Conservation (phyloP, 2,113 vertebrate species). For the Aix galericulata region DNA sequence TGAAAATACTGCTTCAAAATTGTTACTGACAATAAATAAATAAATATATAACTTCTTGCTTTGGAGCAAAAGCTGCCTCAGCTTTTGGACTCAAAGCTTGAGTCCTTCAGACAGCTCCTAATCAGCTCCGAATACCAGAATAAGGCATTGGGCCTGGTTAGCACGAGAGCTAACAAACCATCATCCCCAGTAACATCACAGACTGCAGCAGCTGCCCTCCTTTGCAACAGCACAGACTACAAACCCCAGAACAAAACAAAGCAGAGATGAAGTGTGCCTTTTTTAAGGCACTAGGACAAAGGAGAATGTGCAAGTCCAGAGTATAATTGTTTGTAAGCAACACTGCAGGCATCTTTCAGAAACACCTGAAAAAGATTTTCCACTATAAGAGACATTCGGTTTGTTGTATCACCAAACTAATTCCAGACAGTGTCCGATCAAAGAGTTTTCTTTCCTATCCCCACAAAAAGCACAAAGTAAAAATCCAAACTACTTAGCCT, state of each 20-base stretch:
- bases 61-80: neutral
- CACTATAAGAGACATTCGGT: neutral
- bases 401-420: neutral
- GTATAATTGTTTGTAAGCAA: neutral
- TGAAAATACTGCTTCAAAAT: neutral
- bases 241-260: neutral
- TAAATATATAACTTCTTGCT: neutral
- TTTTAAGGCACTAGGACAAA: neutral
- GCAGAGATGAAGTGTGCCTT: neutral
- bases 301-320: neutral
- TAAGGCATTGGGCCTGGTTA: neutral
- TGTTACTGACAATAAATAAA: neutral
- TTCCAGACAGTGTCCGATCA: neutral
- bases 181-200: neutral
- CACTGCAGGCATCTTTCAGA: neutral
- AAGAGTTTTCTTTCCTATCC: neutral
- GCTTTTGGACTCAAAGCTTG: neutral
- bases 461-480: neutral
- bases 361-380: neutral
- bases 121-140: rapidly evolving
- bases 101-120: neutral
- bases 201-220: neutral
- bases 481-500: neutral
- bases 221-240: neutral
- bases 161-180: neutral